These are phyloP conservation scores for Cydia splendana DNA, from an alignment of 1,140 invertebrate species.

Conservation along the genomic window DNA sequence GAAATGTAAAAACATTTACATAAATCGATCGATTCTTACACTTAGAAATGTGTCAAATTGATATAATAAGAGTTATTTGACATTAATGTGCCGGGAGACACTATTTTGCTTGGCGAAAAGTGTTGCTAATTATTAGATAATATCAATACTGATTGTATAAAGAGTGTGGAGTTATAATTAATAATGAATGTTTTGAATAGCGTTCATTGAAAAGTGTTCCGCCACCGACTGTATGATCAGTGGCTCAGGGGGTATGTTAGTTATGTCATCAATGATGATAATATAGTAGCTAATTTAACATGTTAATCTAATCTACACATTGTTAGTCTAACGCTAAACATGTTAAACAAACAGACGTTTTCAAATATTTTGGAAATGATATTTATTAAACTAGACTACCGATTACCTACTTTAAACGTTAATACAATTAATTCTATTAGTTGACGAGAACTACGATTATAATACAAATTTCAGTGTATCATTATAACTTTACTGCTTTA, in stretches of 20 bases:
- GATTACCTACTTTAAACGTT: conserved; percentile 69
- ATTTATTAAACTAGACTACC: conserved; percentile 78
- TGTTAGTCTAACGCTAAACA: conserved; percentile 79
- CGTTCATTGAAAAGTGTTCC: conserved; percentile 58
- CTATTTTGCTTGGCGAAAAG: conserved; percentile 77
- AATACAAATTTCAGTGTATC: conserved; percentile 61
- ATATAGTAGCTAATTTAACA: conserved; percentile 56
- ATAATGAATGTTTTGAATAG: conserved; percentile 52
- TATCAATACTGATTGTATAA: conserved; percentile 41
- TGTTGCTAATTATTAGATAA: conserved; percentile 43
- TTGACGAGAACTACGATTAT: conserved; percentile 67
- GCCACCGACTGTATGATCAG: conserved; percentile 59
- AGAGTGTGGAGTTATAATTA: conserved; percentile 39
- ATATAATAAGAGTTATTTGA: conserved; percentile 51
- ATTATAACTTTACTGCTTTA: conserved; percentile 60
- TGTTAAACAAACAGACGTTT: conserved; percentile 79
- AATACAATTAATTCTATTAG: conserved; percentile 78
- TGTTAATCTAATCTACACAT: conserved; percentile 78
- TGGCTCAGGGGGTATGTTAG: conserved; percentile 71
- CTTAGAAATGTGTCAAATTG: conserved; percentile 60
- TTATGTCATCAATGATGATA: conserved; percentile 54
- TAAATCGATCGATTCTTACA: conserved; percentile 78
- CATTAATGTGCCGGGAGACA: conserved; percentile 71
- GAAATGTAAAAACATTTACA: conserved; percentile 87
- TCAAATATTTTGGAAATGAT: conserved; percentile 77